Evolutionary conservation across 2,888 invertebrate genomes (phyloP).

Genomic region (Chymomyza caudatula): DNA sequence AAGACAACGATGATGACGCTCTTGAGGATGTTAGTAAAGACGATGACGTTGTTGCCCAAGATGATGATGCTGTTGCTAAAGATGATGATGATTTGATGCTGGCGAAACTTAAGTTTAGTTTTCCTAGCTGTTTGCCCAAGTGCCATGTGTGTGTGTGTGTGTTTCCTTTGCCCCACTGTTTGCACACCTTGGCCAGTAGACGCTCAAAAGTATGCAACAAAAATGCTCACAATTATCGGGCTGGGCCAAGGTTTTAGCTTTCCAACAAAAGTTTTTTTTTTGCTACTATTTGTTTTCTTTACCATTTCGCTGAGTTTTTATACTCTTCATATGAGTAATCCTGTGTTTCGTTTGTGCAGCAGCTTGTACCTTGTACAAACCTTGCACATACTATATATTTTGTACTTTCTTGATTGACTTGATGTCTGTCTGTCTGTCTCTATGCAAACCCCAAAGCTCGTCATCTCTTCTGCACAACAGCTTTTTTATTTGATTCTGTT

Average conservation of each 20-base stretch:
- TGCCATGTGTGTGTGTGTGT: background rate
- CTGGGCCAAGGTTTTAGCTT: background rate
- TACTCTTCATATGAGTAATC: background rate
- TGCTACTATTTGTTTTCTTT: background rate
- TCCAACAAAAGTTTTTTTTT: background rate
- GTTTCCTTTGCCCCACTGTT: conserved; percentile 23
- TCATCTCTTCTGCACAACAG: no score
- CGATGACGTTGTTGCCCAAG: background rate
- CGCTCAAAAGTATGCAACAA: conserved; percentile 1
- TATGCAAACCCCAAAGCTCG: no score
- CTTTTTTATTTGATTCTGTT: no score
- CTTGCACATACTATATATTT: no score
- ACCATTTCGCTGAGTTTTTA: background rate
- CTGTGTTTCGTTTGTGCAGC: background rate
- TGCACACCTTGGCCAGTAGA: conserved; percentile 22
- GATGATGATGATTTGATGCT: background rate
- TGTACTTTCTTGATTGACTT: no score
- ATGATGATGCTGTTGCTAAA: conserved; percentile 2
- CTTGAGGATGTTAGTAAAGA: background rate
- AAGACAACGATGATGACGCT: conserved; percentile 30
- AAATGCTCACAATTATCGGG: conserved; percentile 14
- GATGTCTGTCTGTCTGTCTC: no score
- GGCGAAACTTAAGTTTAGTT: background rate
- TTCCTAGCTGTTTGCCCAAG: conserved; percentile 10
- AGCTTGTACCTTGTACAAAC: no score